Base-by-base conservation (phyloP, 2,797 vertebrate species). In the Alouatta caraya region DNA sequence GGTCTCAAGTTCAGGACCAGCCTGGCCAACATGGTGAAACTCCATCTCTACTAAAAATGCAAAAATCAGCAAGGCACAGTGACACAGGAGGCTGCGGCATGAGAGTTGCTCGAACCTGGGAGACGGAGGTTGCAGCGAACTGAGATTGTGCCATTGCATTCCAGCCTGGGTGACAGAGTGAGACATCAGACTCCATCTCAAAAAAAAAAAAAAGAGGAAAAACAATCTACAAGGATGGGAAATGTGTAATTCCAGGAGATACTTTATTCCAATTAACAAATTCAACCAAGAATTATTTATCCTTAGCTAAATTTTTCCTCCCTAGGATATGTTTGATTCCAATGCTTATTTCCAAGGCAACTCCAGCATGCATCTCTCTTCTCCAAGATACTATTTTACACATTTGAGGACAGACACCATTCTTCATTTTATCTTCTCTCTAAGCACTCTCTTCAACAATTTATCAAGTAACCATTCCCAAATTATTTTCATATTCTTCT, bases 241-340 rank as follows among this genome's bases (percentile, higher is more conserved):
- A 88, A 42, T 72, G 5, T 72, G 12, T 87, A 15, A 9, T 15
- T 82, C 5, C 14, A 46, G 75, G n/a, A 30, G 14, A 46, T 2
- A 3, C 19, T 50, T 84, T 87, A 83, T 80, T 93, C 1, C 15
- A 52, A 11, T n/a, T 5, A 52, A 30, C 2, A 90, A 50, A 90
- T 90, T 1, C 48, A 84, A 82, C 11, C 86, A 14, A 80, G 93
- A 91, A 64, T 30, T 26, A 61, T 52, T 67, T 89, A 79, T 48
- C 30, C 5, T 76, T 22, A 72, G 26, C 24, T 64, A 64, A 94
- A 33, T 79, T 50, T 92, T 73, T 19, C 21, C 33, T 73, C 4
- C 4, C 5, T 14, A 82, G 9, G 82, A 33, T 44, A 70, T 26
- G 33, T 91, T 70, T 86, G 12, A 79, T 33, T 48, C 52, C 19